Percentiles rank a stretch among this genome's conserved stretches.
Evolutionary conservation across 2,888 invertebrate genomes (phyloP).

Genomic region (Sepiola atlantica): DNA sequence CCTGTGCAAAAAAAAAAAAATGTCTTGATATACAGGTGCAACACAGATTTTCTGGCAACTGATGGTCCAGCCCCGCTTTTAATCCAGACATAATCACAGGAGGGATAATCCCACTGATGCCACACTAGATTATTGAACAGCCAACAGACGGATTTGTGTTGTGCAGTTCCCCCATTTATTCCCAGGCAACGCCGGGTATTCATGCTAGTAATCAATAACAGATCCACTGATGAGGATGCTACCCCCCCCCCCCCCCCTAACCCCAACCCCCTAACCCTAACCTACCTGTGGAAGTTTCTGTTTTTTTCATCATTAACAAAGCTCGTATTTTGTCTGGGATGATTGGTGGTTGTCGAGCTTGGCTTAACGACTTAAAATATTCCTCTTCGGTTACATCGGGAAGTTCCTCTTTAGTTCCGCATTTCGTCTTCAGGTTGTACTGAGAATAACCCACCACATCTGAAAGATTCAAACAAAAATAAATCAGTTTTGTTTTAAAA

Average conservation of each 20-base stretch:
- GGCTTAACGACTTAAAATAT: constrained; percentile 18
- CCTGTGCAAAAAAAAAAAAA: too few relatives aligned
- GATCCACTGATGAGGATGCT: not conserved
- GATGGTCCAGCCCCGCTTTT: too few relatives aligned
- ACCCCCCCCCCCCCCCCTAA: too few relatives aligned
- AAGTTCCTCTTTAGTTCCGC: constrained; percentile 71
- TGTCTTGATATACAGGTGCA: too few relatives aligned
- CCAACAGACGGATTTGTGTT: too few relatives aligned
- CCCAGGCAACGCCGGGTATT: not conserved
- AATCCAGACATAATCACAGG: too few relatives aligned
- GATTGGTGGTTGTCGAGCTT: not conserved
- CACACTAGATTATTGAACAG: too few relatives aligned
- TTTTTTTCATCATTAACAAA: not conserved
- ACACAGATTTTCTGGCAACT: too few relatives aligned
- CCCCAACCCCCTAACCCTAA: too few relatives aligned
- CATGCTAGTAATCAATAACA: not conserved
- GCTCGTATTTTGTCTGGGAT: not conserved
- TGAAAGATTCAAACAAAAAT: constrained; percentile 48
- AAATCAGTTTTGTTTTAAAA: not conserved
- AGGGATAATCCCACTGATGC: too few relatives aligned
- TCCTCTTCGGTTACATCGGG: constrained; percentile 57
- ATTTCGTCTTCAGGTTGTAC: constrained; percentile 64
- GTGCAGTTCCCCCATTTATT: too few relatives aligned
- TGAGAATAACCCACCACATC: constrained; percentile 57
- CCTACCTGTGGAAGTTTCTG: not conserved